These are phyloP conservation scores for Parapsyche elsis DNA, from an alignment of 1,140 invertebrate genomes.

Conservation along the genomic window DNA sequence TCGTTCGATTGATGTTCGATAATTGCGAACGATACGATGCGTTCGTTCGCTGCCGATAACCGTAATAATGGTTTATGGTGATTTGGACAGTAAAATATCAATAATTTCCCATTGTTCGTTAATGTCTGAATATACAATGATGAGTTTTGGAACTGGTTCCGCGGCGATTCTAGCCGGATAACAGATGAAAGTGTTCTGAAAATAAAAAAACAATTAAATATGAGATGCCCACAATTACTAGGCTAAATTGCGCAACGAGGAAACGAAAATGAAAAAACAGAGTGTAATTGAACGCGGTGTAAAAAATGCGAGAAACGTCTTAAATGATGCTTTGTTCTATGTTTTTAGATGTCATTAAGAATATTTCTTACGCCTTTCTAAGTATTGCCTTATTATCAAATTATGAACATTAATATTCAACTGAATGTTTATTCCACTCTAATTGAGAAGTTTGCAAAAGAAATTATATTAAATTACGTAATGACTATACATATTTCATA, in stretches of 20 bases:
- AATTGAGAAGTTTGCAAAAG: no score
- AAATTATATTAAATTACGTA: no score
- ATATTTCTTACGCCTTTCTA: constrained; percentile 3
- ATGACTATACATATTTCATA: no score
- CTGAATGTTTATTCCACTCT: no score
- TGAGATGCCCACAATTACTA: no score
- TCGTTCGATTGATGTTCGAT: neutral
- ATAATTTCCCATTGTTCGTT: neutral
- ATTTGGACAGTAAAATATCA: neutral
- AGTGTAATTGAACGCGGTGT: neutral
- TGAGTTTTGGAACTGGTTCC: no score
- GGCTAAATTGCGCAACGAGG: neutral
- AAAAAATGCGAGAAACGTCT: neutral
- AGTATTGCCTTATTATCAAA: neutral
- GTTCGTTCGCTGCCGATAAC: neutral
- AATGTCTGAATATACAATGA: no score
- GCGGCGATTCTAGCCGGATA: no score
- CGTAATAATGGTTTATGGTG: neutral
- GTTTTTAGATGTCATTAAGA: neutral
- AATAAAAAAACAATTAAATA: no score
- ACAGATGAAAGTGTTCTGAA: no score
- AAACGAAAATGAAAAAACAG: neutral
- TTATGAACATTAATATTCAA: no score
- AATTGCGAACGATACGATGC: neutral
- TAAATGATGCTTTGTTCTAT: constrained; percentile 10